Conservation (phyloP, 2,113 vertebrate species). For the Syngnathoides biaculeatus region DNA sequence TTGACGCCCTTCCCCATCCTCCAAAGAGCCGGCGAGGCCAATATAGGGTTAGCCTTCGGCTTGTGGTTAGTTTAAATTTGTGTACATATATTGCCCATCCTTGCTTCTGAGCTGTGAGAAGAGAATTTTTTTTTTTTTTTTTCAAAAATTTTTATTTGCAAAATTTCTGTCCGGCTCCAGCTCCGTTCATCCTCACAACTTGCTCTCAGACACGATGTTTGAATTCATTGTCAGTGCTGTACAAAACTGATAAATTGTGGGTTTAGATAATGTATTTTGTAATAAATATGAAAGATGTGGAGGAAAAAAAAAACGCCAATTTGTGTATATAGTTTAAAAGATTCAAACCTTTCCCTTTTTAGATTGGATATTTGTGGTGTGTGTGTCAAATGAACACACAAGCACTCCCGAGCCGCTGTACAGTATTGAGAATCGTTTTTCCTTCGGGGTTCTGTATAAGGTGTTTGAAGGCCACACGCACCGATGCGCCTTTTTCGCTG, state of each 20-base stretch:
- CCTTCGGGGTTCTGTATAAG: conserved; percentile 61
- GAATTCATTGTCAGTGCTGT: conserved; percentile 70
- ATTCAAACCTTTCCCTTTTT: conserved; percentile 32
- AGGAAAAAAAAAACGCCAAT: conserved; percentile 30
- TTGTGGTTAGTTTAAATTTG: background rate
- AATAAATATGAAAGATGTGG: conserved; percentile 58
- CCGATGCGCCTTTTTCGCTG: conserved; percentile 68
- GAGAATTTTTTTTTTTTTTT: background rate
- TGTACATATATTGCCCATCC: conserved; percentile 45
- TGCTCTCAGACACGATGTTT: conserved; percentile 52
- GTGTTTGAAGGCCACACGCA: conserved; percentile 67
- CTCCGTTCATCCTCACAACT: conserved; percentile 29
- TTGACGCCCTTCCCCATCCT: background rate
- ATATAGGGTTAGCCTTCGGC: too few relatives aligned
- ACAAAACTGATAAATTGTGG: conserved; percentile 65
- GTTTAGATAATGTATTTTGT: conserved; percentile 66
- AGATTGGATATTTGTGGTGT: conserved; percentile 64
- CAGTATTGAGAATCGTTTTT: conserved; percentile 62
- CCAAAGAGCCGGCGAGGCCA: conserved; percentile 2
- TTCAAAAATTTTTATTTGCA: background rate
- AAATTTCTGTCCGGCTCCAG: conserved; percentile 38
- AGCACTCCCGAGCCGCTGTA: conserved; percentile 68
- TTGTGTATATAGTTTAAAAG: conserved; percentile 42
- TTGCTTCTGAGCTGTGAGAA: conserved; percentile 48
- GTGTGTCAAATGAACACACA: conserved; percentile 44